Evolutionary conservation across 37 sponge, comb jelly and placozoan genomes (phyloP).

Genomic region (Aplysina aerophoba): DNA sequence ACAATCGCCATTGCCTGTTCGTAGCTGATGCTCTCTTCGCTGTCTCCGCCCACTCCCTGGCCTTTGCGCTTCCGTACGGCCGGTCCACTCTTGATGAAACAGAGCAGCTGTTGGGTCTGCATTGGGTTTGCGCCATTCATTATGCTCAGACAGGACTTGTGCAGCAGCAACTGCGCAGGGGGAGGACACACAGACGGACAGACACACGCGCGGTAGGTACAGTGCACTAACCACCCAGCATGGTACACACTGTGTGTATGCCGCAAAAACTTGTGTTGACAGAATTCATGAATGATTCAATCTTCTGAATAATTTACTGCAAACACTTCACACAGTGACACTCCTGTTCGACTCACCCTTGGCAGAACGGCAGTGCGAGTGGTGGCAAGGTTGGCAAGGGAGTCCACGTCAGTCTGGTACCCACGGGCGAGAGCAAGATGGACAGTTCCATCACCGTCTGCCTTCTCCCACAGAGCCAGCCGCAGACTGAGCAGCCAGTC

Average conservation of each 20-base stretch:
- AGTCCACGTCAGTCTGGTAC: constrained; percentile 63
- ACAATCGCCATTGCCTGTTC: constrained; percentile 71
- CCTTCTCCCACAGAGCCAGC: constrained; percentile 62
- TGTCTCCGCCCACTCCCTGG: constrained; percentile 6
- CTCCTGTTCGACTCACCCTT: constrained; percentile 40
- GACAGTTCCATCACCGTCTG: constrained; percentile 36
- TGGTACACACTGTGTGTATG: no score
- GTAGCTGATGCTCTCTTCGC: constrained; percentile 28
- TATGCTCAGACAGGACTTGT: constrained; percentile 72
- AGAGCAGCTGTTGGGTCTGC: constrained; percentile 62
- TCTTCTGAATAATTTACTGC: no score
- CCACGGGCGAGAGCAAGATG: constrained; percentile 16
- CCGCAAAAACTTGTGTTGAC: no score
- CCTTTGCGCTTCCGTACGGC: constrained; percentile 32
- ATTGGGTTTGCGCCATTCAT: constrained; percentile 81
- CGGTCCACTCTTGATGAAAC: constrained; percentile 35
- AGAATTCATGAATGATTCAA: no score
- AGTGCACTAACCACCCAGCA: no score
- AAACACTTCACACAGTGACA: no score
- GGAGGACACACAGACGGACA: not conserved
- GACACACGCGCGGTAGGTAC: no score
- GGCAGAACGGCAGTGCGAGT: constrained; percentile 49
- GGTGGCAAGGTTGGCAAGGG: constrained; percentile 56
- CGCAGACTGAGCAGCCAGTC: constrained; percentile 78
- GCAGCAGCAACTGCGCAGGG: constrained; percentile 55